phyloP scores from a whole-genome alignment of 2,888 invertebrate species.

The Lordiphosa andalusiaca region DNA sequence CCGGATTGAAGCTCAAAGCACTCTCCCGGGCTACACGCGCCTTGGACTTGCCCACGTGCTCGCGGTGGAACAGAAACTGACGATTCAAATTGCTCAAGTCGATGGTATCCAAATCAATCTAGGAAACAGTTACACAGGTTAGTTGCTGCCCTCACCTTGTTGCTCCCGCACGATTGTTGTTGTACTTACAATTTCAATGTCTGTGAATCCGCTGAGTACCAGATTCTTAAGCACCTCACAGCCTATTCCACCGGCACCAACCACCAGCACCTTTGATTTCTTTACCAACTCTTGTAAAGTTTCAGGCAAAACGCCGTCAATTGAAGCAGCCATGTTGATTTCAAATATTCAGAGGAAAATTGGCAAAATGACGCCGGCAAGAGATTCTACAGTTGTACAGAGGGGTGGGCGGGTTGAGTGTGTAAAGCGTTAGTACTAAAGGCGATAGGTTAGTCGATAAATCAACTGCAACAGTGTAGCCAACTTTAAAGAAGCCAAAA shows the following conservation, averaged over 20 bases:
- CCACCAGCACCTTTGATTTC: constrained; percentile 89
- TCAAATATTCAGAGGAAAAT: constrained; percentile 8
- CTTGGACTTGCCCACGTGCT: constrained; percentile 99
- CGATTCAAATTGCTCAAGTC: constrained; percentile 99
- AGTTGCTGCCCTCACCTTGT: not conserved
- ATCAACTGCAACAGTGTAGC: no score
- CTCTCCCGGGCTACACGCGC: constrained; percentile 94
- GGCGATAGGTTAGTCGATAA: no score
- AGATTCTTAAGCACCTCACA: constrained; percentile 99
- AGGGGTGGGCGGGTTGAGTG: no score
- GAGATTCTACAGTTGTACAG: no score
- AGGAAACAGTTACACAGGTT: constrained; percentile 36
- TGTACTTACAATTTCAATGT: constrained; percentile 94
- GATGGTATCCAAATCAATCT: constrained; percentile 99
- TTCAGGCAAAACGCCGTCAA: constrained; percentile 85
- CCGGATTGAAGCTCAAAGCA: constrained; percentile 92
- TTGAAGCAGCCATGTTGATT: constrained; percentile 84
- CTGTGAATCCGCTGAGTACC: constrained; percentile 94
- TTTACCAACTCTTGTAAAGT: constrained; percentile 85
- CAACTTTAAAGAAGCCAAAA: no score
- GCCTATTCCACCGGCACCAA: constrained; percentile 99
- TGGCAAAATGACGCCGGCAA: constrained; percentile 16
- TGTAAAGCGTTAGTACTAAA: no score
- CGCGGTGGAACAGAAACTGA: constrained; percentile 98
- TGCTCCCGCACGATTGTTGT: not conserved